A percentile compares a stretch with the other conserved stretches of the same genome.
Conservation (phyloP, 2,797 vertebrate genomes). For the Graptemys geographica region DNA sequence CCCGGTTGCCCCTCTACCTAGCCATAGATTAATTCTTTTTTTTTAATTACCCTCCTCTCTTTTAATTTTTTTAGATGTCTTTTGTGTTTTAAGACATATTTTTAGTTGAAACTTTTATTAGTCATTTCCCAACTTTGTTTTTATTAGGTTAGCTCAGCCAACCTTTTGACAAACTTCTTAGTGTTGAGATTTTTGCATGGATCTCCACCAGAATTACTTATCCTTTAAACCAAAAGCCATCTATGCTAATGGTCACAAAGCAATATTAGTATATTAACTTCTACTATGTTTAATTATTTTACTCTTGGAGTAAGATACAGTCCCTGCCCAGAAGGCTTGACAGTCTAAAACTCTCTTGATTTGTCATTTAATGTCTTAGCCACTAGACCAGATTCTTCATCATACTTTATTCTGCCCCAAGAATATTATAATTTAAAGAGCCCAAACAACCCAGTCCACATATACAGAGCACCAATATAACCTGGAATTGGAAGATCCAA, state of each 20-base stretch:
- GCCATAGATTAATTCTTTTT: not conserved
- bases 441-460: not conserved
- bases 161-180: not conserved
- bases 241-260: not conserved
- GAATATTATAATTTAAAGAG: not conserved
- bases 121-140: not conserved
- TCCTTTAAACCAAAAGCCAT: not conserved
- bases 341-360: not conserved
- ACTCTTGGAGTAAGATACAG: not conserved
- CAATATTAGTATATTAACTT: not conserved
- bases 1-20: not conserved
- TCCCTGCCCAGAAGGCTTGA: not conserved
- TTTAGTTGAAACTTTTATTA: not conserved
- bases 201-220: not conserved
- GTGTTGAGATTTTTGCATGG: not conserved
- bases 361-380: not conserved
- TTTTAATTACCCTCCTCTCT: not conserved
- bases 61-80: not conserved
- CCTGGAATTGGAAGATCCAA: not conserved
- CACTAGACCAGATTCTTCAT: not conserved
- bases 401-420: not conserved
- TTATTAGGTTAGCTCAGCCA: not conserved
- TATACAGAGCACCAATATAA: not conserved
- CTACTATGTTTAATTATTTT: not conserved
- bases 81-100: not conserved